Evolutionary conservation across 2,113 vertebrate species (phyloP), one percentile per base, ranked within the genome.

Genomic region (Cairina moschata): DNA sequence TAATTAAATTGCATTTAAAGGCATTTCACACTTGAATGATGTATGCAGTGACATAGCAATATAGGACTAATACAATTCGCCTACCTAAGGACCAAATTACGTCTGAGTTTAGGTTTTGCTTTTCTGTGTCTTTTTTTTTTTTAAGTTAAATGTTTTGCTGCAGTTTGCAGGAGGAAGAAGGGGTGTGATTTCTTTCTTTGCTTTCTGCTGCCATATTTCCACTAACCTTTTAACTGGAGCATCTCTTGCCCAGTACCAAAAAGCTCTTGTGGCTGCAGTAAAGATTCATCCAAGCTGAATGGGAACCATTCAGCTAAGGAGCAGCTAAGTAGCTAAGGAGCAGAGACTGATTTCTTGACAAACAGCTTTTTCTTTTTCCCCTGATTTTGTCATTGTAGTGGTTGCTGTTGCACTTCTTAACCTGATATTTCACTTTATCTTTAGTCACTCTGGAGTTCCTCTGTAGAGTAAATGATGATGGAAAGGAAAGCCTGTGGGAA

Each of bases 1-100:
- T 89, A 96, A 95, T 94, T 95, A 93, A 83, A 78, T 81, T 93
- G 34, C 86, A 76, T 96, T 80, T 85, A 72, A 86, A 95, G 86
- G 8, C 29, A 86, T 93, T 91, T 67, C 62, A 94, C n/a, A 50
- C 72, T 92, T 96, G 71, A 94, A 83, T 95, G 92, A n/a, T 88
- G 8, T 76, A 58, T 83, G 17, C 11, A 86, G 69, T 81, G 58
- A 5, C 40, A 89, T 26, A 63, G 38, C 77, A 72, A 78, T 90
- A 31, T 11, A 66, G 34, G 62, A 25, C 20, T 90, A 77, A 72
- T 79, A 91, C 10, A 90, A 52, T 74, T 88, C 68, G 8, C 38
- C 36, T 73, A 14, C 20, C 36, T 50, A 17, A 73, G 17, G 9
- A 40, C 6, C 42, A 40, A 80, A 83, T 29, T 68, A 5, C 32